phyloP scores from a whole-genome alignment of 2,797 vertebrate genomes.

The Chelon auratus region DNA sequence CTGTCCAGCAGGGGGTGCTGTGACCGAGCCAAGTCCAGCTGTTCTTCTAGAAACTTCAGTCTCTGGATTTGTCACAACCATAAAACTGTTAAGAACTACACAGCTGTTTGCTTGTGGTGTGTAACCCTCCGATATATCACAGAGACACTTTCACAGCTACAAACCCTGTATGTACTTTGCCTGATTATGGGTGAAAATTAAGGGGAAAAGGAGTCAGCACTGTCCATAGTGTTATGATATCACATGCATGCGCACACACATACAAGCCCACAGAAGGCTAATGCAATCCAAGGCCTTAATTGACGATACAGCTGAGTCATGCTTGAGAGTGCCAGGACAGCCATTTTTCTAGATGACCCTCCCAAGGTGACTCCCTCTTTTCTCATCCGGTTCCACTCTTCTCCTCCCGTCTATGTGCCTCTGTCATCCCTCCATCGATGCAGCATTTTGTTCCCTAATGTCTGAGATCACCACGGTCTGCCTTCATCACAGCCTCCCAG shows the following conservation, averaged over 20 bases:
- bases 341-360: conserved; percentile 65
- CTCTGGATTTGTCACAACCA: conserved; percentile 1
- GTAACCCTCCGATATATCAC: background rate
- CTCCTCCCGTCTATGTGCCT: conserved; percentile 3
- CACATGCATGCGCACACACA: background rate
- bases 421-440: conserved; percentile 25
- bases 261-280: conserved; percentile 39
- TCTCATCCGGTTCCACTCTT: conserved; percentile 41
- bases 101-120: conserved; percentile 1
- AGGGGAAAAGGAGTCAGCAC: too few species aligned
- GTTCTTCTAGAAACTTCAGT: conserved; percentile 63
- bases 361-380: conserved; percentile 77
- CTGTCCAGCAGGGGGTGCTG: conserved; percentile 53
- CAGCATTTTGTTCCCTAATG: conserved; percentile 16
- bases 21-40: background rate
- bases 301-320: conserved; percentile 78
- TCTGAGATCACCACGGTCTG: conserved; percentile 18
- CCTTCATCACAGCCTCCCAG: conserved; percentile 9
- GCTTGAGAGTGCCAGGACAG: conserved; percentile 63
- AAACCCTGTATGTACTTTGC: background rate
- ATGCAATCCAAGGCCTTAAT: conserved; percentile 54
- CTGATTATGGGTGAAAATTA: background rate
- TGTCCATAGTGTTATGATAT: background rate
- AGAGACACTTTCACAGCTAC: background rate
- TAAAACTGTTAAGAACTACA: background rate